phyloP scores from a whole-genome alignment of 1,140 invertebrate genomes.

The Aporrectodea caliginosa region DNA sequence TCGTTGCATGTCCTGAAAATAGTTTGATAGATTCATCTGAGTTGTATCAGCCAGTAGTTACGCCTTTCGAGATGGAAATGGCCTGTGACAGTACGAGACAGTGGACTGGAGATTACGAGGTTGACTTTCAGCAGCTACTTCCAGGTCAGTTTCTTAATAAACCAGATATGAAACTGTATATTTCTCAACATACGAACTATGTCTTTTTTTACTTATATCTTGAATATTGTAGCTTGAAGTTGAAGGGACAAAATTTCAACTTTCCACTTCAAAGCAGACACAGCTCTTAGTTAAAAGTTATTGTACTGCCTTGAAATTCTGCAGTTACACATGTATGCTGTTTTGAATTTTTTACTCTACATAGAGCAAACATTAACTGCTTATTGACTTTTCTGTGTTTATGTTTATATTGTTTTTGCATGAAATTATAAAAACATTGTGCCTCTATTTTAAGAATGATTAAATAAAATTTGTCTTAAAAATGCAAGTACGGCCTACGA shows the following conservation, averaged over 20 bases:
- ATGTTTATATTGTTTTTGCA: too few relatives aligned
- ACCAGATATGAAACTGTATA: slow-evolving; percentile 10
- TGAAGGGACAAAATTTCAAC: too few relatives aligned
- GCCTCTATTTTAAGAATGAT: too few relatives aligned
- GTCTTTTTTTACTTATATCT: too few relatives aligned
- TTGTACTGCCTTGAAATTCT: neutral
- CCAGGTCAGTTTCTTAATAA: slow-evolving; percentile 60
- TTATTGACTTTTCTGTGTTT: too few relatives aligned
- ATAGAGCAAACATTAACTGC: too few relatives aligned
- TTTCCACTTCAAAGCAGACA: neutral
- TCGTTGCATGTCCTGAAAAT: slow-evolving; percentile 85
- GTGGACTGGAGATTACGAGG: slow-evolving; percentile 65
- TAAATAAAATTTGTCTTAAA: too few relatives aligned
- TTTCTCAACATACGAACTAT: too few relatives aligned
- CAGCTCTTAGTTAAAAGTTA: too few relatives aligned
- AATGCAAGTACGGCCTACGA: too few relatives aligned
- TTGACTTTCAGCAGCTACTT: slow-evolving; percentile 73
- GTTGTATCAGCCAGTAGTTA: slow-evolving; percentile 82
- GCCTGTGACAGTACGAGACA: slow-evolving; percentile 67
- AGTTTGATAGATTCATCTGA: slow-evolving; percentile 74
- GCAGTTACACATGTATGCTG: neutral
- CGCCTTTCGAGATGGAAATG: slow-evolving; percentile 87
- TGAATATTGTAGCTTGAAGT: too few relatives aligned
- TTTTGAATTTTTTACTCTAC: slow-evolving; percentile 11
- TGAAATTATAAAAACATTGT: too few relatives aligned